Evolutionary conservation across 1,140 invertebrate species (phyloP).

Genomic region (Rhynchophorus ferrugineus): DNA sequence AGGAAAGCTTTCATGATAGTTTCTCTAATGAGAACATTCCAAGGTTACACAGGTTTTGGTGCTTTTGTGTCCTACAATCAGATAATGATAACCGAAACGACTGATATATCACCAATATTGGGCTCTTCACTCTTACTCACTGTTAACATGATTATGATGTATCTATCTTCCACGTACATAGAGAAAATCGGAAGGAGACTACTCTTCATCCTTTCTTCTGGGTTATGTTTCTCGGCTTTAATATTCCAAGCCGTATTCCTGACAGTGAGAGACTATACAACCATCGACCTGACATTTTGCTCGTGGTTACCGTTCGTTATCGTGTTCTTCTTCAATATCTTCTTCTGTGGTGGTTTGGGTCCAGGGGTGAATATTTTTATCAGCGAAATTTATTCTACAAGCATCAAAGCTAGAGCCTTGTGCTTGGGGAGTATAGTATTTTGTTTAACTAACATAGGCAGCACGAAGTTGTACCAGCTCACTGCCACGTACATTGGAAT

Average conservation of each 20-base stretch:
- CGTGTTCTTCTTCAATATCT: background rate
- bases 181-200: background rate
- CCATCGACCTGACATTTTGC: background rate
- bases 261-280: background rate
- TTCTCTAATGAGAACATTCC: slow-evolving; percentile 46
- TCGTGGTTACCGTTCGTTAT: background rate
- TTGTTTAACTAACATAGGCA: background rate
- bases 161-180: background rate
- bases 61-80: slow-evolving; percentile 56
- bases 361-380: background rate
- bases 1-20: slow-evolving; percentile 43
- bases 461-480: background rate
- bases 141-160: background rate
- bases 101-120: slow-evolving; percentile 35
- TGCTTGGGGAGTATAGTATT: background rate
- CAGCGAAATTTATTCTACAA: background rate
- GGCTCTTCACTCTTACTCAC: slow-evolving; percentile 26
- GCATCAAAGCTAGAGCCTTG: background rate
- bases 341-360: background rate
- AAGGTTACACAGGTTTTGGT: slow-evolving; percentile 54
- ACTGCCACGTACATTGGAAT: background rate
- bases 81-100: slow-evolving; percentile 43
- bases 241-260: background rate
- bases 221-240: background rate
- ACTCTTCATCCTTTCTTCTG: background rate